phyloP scores from a whole-genome alignment of 2,888 invertebrate genomes.

The Bursaphelenchus okinawaensis region DNA sequence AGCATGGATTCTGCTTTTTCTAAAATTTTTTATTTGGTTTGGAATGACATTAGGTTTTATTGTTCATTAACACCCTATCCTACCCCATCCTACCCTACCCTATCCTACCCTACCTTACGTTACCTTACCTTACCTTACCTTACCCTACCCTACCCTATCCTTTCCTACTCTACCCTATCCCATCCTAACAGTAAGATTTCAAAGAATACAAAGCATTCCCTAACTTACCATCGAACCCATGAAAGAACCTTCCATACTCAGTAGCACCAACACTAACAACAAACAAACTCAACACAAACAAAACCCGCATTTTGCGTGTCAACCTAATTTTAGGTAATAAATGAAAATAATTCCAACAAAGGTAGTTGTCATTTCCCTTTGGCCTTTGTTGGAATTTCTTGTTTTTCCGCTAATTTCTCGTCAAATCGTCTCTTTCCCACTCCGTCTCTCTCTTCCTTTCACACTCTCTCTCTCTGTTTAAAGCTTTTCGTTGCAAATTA shows the following conservation, averaged over 20 bases:
- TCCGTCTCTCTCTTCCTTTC: too few species aligned
- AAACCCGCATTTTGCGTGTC: background rate
- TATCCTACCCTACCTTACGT: too few species aligned
- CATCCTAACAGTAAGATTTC: too few species aligned
- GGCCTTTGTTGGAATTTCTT: too few species aligned
- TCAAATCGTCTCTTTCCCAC: too few species aligned
- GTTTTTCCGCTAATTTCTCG: too few species aligned
- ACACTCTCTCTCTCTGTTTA: too few species aligned
- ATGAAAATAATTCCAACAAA: too few species aligned
- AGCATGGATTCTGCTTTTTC: background rate
- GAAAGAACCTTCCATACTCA: background rate
- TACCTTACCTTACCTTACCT: background rate
- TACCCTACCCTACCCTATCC: background rate
- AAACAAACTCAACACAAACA: background rate
- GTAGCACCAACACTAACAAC: background rate
- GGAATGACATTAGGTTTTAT: too few species aligned
- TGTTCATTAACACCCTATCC: too few species aligned
- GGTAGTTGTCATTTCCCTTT: background rate
- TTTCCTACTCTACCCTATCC: background rate
- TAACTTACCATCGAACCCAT: background rate
- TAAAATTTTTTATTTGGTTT: background rate
- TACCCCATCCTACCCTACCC: background rate
- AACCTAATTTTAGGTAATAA: background rate
- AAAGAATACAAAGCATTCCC: too few species aligned
- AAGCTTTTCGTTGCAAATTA: too few species aligned